Evolutionary conservation across 1,140 invertebrate genomes (phyloP).

Genomic region (Orussus abietinus): DNA sequence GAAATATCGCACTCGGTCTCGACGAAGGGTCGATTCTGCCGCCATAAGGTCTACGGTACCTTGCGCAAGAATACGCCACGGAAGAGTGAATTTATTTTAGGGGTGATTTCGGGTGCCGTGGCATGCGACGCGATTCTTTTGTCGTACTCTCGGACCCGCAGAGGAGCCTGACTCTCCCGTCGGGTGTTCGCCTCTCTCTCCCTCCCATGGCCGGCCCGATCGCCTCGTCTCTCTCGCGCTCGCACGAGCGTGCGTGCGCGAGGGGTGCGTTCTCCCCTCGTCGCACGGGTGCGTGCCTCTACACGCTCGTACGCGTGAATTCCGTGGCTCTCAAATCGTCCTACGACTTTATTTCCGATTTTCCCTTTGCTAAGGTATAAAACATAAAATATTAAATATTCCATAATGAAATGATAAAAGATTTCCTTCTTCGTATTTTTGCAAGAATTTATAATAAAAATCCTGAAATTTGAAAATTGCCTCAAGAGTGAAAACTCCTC

Average conservation of each 20-base stretch:
- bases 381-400: too few species aligned
- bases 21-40: too few species aligned
- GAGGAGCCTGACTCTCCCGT: conserved; percentile 11
- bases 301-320: conserved; percentile 21
- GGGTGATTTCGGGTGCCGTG: conserved; percentile 24
- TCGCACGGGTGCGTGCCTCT: conserved; percentile 39
- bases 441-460: too few species aligned
- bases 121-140: conserved; percentile 43
- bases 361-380: too few species aligned
- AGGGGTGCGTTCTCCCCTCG: conserved; percentile 41
- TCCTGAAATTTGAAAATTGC: too few species aligned
- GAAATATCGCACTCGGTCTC: too few species aligned
- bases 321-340: conserved; percentile 35
- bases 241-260: conserved; percentile 28
- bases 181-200: conserved; percentile 11
- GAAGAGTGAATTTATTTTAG: conserved; percentile 33
- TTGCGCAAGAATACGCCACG: conserved; percentile 26
- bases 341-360: too few species aligned
- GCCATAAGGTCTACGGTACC: conserved; percentile 29
- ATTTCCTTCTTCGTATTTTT: too few species aligned
- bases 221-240: too few species aligned
- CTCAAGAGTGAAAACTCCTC: too few species aligned
- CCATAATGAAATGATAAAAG: too few species aligned
- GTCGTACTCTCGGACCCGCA: too few species aligned
- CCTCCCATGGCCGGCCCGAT: conserved; percentile 9